phyloP scores from a whole-genome alignment of 2,113 vertebrate genomes.

The Eudorcas thomsonii region DNA sequence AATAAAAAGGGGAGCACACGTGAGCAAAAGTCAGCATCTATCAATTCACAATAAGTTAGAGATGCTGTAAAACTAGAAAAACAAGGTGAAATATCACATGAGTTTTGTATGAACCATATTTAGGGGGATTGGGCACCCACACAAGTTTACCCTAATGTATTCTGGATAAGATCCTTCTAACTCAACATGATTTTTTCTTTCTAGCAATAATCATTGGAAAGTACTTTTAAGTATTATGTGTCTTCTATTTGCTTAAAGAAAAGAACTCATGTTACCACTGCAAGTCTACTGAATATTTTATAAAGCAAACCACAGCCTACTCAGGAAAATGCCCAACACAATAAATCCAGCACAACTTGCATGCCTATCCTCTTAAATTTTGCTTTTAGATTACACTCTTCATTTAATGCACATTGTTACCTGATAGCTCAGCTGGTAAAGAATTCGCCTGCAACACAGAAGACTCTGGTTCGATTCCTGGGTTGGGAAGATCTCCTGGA shows the following conservation, averaged over 20 bases:
- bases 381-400: neutral
- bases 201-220: neutral
- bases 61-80: neutral
- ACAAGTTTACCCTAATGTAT: neutral
- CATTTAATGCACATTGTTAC: neutral
- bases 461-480: neutral
- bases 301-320: neutral
- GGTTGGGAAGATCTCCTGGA: neutral
- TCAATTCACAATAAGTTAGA: neutral
- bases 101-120: neutral
- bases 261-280: neutral
- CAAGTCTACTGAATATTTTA: neutral
- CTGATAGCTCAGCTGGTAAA: neutral
- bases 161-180: neutral
- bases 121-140: neutral
- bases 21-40: neutral
- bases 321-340: neutral
- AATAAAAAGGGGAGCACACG: neutral
- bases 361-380: neutral
- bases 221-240: neutral
- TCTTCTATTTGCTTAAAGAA: neutral
- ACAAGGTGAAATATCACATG: neutral
- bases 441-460: neutral
- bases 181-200: neutral
- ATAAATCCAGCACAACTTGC: neutral